Evolutionary conservation across 2,888 invertebrate species (phyloP).

Genomic region (Polydrusus cervinus): DNA sequence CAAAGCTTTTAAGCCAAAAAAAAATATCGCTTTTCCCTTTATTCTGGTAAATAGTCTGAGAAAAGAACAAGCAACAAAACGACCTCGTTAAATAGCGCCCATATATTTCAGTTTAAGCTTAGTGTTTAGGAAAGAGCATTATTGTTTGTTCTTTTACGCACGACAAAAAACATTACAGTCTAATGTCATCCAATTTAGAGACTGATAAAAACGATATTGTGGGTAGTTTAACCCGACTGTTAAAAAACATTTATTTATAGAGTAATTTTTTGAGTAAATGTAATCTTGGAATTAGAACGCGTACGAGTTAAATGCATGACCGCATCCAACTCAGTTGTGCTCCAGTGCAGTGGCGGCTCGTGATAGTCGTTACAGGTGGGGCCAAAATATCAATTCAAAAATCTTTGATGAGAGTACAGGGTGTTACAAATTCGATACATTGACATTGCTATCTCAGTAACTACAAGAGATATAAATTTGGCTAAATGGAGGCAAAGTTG

Average conservation of each 20-base stretch:
- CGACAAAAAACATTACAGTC: constrained; percentile 7
- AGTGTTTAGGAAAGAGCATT: constrained; percentile 28
- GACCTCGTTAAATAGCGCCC: constrained; percentile 41
- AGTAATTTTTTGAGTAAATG: no score
- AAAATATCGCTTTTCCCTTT: constrained; percentile 28
- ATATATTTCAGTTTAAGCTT: constrained; percentile 45
- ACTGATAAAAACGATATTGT: background rate
- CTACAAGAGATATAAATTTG: no score
- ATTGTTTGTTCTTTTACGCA: constrained; percentile 17
- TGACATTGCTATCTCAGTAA: no score
- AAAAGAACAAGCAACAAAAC: constrained; percentile 35
- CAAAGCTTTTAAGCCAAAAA: constrained; percentile 22
- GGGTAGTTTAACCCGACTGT: background rate
- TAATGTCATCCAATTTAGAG: constrained; percentile 13
- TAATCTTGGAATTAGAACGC: no score
- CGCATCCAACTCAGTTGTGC: no score
- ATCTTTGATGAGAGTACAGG: no score
- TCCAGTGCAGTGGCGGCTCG: no score
- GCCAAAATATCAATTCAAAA: no score
- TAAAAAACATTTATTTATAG: background rate
- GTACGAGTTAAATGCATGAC: no score
- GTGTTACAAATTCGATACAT: no score
- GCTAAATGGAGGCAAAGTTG: no score
- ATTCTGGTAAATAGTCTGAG: constrained; percentile 40
- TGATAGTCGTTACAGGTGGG: no score